phyloP scores from a whole-genome alignment of 2,113 vertebrate species.

The Salvelinus sp. region DNA sequence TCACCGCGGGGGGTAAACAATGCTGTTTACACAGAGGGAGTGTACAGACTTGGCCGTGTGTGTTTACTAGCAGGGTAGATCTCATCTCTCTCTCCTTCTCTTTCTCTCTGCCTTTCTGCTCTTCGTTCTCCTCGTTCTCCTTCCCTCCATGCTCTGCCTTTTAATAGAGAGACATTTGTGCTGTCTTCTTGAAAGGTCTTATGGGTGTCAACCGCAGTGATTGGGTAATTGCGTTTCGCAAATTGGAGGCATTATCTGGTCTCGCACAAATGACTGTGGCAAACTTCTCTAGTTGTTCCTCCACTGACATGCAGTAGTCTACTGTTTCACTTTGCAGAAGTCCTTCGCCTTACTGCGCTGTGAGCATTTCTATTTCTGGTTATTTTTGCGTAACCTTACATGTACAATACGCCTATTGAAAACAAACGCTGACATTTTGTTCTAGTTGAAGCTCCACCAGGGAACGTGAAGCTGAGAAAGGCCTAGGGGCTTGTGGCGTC shows the following conservation, averaged over 20 bases:
- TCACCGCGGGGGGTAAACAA: too few species aligned
- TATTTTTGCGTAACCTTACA: too few species aligned
- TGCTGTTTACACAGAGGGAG: background rate
- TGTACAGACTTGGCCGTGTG: background rate
- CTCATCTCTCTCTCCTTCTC: constrained; percentile 42
- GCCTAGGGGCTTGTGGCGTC: too few species aligned
- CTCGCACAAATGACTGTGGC: background rate
- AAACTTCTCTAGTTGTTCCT: background rate
- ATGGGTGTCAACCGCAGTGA: background rate
- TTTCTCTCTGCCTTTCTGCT: too few species aligned
- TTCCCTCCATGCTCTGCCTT: background rate
- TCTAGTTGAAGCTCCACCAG: too few species aligned
- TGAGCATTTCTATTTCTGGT: background rate
- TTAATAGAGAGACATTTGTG: constrained; percentile 3
- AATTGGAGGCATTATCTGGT: background rate
- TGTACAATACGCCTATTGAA: background rate
- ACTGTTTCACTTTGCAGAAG: background rate
- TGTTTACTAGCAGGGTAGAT: constrained; percentile 33
- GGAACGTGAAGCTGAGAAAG: too few species aligned
- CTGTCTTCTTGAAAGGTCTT: constrained; percentile 7
- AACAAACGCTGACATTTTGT: too few species aligned
- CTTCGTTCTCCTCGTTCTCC: background rate
- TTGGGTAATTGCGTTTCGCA: constrained; percentile 6
- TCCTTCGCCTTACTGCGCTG: background rate
- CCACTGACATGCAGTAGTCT: background rate